Percentiles rank a stretch among this genome's conserved stretches.
Conservation (phyloP, 92 coral and sea anemone genomes). For the Ricordea florida region DNA sequence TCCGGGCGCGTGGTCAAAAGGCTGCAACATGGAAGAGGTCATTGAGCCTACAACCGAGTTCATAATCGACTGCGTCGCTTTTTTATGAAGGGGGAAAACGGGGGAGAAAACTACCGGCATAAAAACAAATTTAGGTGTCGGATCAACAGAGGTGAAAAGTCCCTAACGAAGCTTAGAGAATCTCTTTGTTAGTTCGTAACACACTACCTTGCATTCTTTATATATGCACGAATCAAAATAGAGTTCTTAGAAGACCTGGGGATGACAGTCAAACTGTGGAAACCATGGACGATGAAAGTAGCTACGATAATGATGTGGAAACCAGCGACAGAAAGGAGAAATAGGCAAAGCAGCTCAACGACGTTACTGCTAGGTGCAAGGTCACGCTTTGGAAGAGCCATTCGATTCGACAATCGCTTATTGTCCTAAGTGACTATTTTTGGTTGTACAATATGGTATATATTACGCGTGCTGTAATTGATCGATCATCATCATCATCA, state of each 20-base stretch:
- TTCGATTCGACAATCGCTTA: conserved; percentile 55
- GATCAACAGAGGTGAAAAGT: neutral
- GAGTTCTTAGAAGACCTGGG: conserved; percentile 24
- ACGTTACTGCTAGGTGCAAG: conserved; percentile 60
- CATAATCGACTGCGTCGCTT: neutral
- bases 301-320: conserved; percentile 34
- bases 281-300: conserved; percentile 33
- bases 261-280: conserved; percentile 26
- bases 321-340: conserved; percentile 33
- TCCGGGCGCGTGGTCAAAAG: no score
- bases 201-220: neutral
- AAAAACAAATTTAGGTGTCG: neutral
- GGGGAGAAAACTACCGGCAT: neutral
- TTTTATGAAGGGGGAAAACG: neutral
- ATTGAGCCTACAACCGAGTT: no score
- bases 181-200: neutral
- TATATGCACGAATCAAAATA: no score
- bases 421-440: no score
- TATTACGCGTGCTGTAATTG: no score
- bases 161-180: neutral
- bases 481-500: no score
- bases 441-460: no score
- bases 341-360: conserved; percentile 54
- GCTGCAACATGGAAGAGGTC: no score
- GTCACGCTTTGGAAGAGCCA: conserved; percentile 71